phyloP scores from a whole-genome alignment of 2,888 invertebrate genomes.

The Cheilosia grossa region DNA sequence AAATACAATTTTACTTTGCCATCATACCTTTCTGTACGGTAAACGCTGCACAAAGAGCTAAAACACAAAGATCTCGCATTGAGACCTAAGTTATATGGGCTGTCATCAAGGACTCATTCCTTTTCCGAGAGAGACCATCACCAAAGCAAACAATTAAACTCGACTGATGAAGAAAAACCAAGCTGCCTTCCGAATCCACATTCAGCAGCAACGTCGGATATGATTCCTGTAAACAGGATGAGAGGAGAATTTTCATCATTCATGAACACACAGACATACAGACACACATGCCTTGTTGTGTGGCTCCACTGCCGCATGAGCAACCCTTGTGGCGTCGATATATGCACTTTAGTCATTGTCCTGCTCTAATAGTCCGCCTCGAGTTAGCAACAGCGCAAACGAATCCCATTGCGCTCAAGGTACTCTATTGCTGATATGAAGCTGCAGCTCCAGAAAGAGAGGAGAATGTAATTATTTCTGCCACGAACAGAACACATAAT shows the following conservation, averaged over 20 bases:
- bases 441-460: background rate
- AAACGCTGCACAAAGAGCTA: conserved; percentile 33
- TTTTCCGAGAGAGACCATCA: background rate
- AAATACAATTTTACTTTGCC: conserved; percentile 2
- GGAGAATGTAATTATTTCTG: conserved; percentile 57
- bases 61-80: conserved; percentile 44
- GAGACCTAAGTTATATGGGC: conserved; percentile 51
- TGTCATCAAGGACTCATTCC: conserved; percentile 34
- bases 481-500: conserved; percentile 21
- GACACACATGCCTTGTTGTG: background rate
- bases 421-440: background rate
- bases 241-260: background rate
- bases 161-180: conserved; percentile 36
- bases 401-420: conserved; percentile 36
- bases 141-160: conserved; percentile 61
- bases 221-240: conserved; percentile 62
- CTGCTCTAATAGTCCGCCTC: conserved; percentile 21
- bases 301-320: background rate
- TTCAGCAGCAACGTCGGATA: conserved; percentile 34
- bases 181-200: conserved; percentile 19
- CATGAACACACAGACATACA: background rate
- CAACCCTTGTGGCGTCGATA: conserved; percentile 12
- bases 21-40: background rate
- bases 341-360: conserved; percentile 40
- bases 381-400: conserved; percentile 28